Conservation (phyloP, 2,113 vertebrate species). For the Xyrauchen texanus region DNA sequence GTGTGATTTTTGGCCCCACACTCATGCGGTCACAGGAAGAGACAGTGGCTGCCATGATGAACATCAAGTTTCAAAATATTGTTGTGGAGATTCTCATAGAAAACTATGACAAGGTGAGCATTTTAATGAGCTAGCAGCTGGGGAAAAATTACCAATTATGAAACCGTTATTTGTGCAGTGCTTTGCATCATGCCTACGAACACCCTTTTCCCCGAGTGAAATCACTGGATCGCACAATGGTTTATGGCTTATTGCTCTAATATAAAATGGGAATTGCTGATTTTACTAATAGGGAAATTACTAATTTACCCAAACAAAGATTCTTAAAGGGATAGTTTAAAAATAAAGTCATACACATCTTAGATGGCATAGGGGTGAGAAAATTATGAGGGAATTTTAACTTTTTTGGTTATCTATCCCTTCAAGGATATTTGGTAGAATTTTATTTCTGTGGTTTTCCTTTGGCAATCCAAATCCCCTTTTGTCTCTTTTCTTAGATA, state of each 20-base stretch:
- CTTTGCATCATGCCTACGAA: too few relatives aligned
- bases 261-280: too few relatives aligned
- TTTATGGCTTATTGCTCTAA: too few relatives aligned
- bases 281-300: too few relatives aligned
- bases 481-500: conserved; percentile 74
- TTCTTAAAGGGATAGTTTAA: too few relatives aligned
- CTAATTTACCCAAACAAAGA: too few relatives aligned
- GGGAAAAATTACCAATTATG: too few relatives aligned
- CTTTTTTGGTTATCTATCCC: neutral
- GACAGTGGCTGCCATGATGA: conserved; percentile 99
- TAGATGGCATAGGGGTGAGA: too few relatives aligned
- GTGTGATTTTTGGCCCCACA: conserved; percentile 96
- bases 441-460: neutral
- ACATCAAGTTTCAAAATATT: conserved; percentile 99
- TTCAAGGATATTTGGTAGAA: neutral
- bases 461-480: neutral
- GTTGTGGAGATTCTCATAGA: conserved; percentile 97
- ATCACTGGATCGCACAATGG: too few relatives aligned
- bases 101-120: conserved; percentile 89
- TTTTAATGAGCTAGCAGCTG: neutral
- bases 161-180: too few relatives aligned
- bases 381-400: neutral
- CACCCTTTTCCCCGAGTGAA: too few relatives aligned
- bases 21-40: conserved; percentile 97
- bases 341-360: too few relatives aligned